phyloP scores from a whole-genome alignment of 1,140 invertebrate genomes.

The Drosophila varians region DNA sequence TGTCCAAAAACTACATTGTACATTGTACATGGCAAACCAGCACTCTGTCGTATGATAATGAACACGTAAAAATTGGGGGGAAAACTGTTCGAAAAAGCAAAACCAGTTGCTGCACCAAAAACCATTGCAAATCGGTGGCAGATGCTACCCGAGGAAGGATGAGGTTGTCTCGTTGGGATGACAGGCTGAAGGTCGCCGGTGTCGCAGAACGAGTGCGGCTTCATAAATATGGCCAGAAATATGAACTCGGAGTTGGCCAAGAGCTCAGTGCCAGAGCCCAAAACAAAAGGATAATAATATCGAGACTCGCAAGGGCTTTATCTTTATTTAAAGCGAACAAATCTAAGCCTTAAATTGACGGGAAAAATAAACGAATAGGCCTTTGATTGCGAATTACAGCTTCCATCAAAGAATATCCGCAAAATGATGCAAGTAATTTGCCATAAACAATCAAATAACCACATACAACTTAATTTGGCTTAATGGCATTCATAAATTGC shows the following conservation, averaged over 20 bases:
- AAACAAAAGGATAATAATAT: neutral
- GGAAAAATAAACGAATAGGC: neutral
- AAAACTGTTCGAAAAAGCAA: slow-evolving; percentile 45
- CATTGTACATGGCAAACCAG: slow-evolving; percentile 22
- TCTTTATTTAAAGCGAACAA: neutral
- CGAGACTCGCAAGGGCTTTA: neutral
- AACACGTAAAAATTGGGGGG: slow-evolving; percentile 61
- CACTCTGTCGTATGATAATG: slow-evolving; percentile 61
- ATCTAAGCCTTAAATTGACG: neutral
- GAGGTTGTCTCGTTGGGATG: slow-evolving; percentile 36
- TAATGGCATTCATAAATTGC: slow-evolving; percentile 69
- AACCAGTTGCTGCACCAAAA: slow-evolving; percentile 75
- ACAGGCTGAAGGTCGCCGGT: slow-evolving; percentile 51
- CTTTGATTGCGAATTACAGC: neutral
- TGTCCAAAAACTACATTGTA: slow-evolving; percentile 66
- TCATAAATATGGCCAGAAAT: slow-evolving; percentile 41
- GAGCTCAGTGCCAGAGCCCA: no score
- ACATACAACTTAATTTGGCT: slow-evolving; percentile 63
- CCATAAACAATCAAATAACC: slow-evolving; percentile 37
- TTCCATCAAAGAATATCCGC: neutral
- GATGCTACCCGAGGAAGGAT: slow-evolving; percentile 47
- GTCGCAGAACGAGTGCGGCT: slow-evolving; percentile 36
- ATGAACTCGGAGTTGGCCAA: no score
- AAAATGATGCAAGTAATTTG: neutral
- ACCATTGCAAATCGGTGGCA: slow-evolving; percentile 75